Percentiles rank a stretch among this genome's conserved stretches.
Evolutionary conservation across 2,888 invertebrate genomes (phyloP).

Genomic region (Erebia ligea): DNA sequence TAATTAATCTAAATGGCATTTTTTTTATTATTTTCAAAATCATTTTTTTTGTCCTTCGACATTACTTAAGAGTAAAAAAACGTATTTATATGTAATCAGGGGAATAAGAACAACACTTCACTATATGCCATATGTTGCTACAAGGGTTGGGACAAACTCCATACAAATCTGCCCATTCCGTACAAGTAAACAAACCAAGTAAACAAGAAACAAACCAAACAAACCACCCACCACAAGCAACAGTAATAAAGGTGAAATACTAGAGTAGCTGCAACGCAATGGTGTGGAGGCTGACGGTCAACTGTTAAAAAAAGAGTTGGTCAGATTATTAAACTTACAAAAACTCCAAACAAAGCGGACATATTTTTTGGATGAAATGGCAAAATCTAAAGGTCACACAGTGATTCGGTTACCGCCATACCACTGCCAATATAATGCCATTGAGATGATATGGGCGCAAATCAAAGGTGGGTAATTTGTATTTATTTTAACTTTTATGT

Average conservation of each 20-base stretch:
- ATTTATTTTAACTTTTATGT: conserved; percentile 18
- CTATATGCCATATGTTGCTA: no score
- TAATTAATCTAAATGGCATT: no score
- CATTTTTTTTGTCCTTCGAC: no score
- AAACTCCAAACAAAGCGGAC: conserved; percentile 17
- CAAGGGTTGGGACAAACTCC: no score
- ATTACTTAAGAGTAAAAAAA: no score
- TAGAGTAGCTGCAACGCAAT: conserved; percentile 38
- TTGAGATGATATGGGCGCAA: conserved; percentile 40
- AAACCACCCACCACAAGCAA: conserved; percentile 27
- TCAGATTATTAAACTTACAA: conserved; percentile 32
- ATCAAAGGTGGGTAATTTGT: conserved; percentile 29
- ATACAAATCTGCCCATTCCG: no score
- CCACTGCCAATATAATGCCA: conserved; percentile 41
- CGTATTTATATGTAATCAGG: no score
- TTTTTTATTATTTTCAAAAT: no score
- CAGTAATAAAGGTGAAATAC: conserved; percentile 34
- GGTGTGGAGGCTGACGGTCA: conserved; percentile 34
- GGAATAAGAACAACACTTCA: no score
- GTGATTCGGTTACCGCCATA: conserved; percentile 39
- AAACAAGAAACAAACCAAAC: no score
- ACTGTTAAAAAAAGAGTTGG: conserved; percentile 39
- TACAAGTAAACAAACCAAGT: no score
- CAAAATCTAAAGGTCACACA: conserved; percentile 30
- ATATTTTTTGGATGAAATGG: conserved; percentile 34